phyloP scores from a whole-genome alignment of 1,140 invertebrate genomes.

The Eurosta solidaginis region DNA sequence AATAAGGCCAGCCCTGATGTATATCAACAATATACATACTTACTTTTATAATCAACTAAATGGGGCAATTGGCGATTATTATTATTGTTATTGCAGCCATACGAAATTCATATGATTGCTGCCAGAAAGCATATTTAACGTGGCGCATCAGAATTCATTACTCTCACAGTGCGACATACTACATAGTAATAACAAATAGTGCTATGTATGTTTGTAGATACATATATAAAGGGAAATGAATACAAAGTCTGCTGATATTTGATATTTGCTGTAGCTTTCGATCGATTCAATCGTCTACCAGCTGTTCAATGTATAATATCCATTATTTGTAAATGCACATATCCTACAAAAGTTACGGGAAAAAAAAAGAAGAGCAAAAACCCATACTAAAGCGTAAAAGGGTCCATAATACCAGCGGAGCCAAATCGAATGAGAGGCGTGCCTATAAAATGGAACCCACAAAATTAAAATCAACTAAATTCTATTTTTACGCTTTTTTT shows the following conservation, averaged over 20 bases:
- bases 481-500: no score
- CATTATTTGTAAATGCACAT: neutral
- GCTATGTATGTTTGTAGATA: neutral
- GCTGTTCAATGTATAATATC: neutral
- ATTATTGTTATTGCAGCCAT: constrained; percentile 31
- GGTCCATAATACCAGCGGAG: neutral
- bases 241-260: neutral
- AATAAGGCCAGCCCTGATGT: no score
- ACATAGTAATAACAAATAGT: neutral
- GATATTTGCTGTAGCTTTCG: neutral
- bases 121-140: neutral
- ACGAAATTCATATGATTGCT: constrained; percentile 30
- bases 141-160: neutral
- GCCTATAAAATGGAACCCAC: constrained; percentile 26
- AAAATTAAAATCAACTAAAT: constrained; percentile 33
- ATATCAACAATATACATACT: neutral
- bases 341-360: neutral
- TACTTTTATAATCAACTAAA: neutral
- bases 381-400: neutral
- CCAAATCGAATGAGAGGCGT: constrained; percentile 14
- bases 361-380: neutral
- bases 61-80: constrained; percentile 30
- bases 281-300: neutral
- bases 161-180: no score
- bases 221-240: neutral